Conservation (phyloP, 2,113 vertebrate species). For the Nesoenas mayeri region DNA sequence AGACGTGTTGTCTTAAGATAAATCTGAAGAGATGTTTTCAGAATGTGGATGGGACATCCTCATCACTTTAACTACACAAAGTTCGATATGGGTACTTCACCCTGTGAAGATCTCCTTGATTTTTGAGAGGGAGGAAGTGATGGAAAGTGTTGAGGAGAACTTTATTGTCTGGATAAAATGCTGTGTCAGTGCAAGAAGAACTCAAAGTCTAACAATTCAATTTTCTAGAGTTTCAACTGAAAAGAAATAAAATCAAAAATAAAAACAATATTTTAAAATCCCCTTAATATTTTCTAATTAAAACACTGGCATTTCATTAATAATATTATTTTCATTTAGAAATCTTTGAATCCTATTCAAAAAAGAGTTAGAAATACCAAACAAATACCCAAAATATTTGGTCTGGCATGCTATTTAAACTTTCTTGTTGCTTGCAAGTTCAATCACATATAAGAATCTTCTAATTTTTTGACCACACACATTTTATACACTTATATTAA, state of each 20-base stretch:
- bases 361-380: neutral
- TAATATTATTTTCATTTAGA: neutral
- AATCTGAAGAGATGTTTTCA: neutral
- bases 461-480: neutral
- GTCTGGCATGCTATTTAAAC: neutral
- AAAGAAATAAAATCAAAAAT: neutral
- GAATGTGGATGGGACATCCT: neutral
- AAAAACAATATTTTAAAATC: neutral
- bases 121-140: neutral
- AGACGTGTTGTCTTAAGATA: neutral
- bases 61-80: neutral
- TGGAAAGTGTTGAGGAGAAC: neutral
- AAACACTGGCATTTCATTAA: neutral
- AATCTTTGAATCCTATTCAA: neutral
- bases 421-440: neutral
- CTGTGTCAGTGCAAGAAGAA: too few species aligned
- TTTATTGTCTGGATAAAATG: neutral
- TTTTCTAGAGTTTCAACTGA: neutral
- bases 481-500: neutral
- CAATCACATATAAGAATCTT: neutral
- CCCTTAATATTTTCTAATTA: neutral
- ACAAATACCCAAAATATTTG: accelerated
- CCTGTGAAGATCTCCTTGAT: neutral
- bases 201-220: neutral
- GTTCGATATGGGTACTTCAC: neutral